Evolutionary conservation across 2,113 vertebrate genomes (phyloP).

Genomic region (Brachypodius melanocephalos): DNA sequence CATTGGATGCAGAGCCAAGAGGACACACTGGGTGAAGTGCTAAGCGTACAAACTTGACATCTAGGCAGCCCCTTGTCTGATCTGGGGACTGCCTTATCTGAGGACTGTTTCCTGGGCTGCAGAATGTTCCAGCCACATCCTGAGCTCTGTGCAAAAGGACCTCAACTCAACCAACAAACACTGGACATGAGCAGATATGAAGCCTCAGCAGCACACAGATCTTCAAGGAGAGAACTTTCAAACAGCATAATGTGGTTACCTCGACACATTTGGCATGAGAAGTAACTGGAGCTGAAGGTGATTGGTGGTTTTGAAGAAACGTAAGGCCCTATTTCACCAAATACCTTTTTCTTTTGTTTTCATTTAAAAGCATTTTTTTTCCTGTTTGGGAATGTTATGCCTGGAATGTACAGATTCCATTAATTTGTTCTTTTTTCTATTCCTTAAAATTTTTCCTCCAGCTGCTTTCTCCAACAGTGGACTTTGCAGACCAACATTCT

Average conservation of each 20-base stretch:
- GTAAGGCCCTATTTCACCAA: constrained; percentile 1
- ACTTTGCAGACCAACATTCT: not conserved
- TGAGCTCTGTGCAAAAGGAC: not conserved
- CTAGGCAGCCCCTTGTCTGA: not conserved
- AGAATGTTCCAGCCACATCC: not conserved
- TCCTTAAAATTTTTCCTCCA: not conserved
- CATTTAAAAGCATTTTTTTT: not conserved
- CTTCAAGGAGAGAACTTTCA: not conserved
- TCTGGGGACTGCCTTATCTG: not conserved
- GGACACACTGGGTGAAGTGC: constrained; percentile 9
- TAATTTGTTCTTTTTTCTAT: not conserved
- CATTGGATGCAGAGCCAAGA: not conserved
- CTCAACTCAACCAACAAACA: not conserved
- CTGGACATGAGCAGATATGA: not conserved
- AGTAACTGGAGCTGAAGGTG: not conserved
- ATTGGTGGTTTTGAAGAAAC: constrained; percentile 43
- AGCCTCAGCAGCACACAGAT: not conserved
- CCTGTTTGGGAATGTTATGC: not conserved
- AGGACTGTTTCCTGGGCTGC: not conserved
- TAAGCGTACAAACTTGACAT: not conserved
- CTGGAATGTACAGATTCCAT: not conserved
- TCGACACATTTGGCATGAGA: not conserved
- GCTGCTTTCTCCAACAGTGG: not conserved
- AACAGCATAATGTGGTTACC: not conserved
- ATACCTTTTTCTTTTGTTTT: not conserved